Conservation (phyloP, 2,113 vertebrate genomes). For the Triplophysa siluroides region DNA sequence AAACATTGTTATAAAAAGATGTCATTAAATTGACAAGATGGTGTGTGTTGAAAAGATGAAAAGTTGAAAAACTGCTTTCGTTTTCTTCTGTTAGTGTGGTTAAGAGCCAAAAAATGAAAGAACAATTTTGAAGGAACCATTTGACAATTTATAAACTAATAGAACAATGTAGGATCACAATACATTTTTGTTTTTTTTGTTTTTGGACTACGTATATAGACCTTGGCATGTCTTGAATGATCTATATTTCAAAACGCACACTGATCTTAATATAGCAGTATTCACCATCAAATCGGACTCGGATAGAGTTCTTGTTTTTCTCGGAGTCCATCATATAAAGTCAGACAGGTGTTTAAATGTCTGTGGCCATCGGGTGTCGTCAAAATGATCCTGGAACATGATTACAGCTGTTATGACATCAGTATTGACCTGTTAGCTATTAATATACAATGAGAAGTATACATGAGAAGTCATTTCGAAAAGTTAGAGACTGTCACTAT, state of each 20-base stretch:
- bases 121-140: background rate
- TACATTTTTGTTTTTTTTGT: background rate
- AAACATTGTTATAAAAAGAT: background rate
- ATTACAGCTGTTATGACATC: conserved; percentile 37
- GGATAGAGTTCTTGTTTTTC: conserved; percentile 12
- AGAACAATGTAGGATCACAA: background rate
- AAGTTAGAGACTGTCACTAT: background rate
- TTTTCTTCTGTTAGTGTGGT: background rate
- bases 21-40: background rate
- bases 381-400: conserved; percentile 19
- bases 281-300: conserved; percentile 2
- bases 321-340: conserved; percentile 3
- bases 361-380: conserved; percentile 21
- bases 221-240: background rate
- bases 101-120: background rate
- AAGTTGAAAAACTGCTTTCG: background rate
- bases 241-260: background rate
- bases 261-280: conserved; percentile 10
- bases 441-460: conserved; percentile 58
- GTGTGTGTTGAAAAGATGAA: background rate
- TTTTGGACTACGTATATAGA: background rate
- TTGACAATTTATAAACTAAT: background rate
- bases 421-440: conserved; percentile 59
- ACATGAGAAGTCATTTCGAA: conserved; percentile 3
- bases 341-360: conserved; percentile 55